Conservation (phyloP, 2,113 vertebrate species). For the Notarius lentiginosus region DNA sequence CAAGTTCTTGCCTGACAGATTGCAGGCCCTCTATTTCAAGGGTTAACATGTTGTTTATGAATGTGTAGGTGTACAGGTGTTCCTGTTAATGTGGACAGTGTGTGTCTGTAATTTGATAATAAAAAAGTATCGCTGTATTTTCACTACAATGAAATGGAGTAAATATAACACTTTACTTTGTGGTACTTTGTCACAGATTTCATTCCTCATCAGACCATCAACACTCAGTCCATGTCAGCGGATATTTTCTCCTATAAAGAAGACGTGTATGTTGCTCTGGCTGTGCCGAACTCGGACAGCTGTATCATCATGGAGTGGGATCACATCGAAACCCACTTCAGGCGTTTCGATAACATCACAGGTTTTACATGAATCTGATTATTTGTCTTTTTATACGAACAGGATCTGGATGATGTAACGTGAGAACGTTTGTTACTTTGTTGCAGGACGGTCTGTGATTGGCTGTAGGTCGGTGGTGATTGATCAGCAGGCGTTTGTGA, state of each 20-base stretch:
- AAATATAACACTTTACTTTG: not conserved
- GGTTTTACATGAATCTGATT: slow-evolving; percentile 67
- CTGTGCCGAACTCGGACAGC: slow-evolving; percentile 92
- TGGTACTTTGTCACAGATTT: slow-evolving; percentile 79
- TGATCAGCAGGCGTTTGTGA: slow-evolving; percentile 88
- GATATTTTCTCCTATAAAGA: slow-evolving; percentile 94
- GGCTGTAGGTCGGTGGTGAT: slow-evolving; percentile 93
- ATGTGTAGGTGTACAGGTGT: not conserved
- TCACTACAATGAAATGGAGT: no score
- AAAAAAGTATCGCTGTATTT: not conserved
- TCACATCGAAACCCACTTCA: slow-evolving; percentile 96
- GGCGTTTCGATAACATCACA: slow-evolving; percentile 96
- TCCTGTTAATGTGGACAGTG: not conserved
- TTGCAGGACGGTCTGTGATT: slow-evolving; percentile 91
- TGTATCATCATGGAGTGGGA: slow-evolving; percentile 98
- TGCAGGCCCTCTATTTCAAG: not conserved
- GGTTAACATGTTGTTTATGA: not conserved
- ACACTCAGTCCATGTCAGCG: slow-evolving; percentile 90
- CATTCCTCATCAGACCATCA: slow-evolving; percentile 89
- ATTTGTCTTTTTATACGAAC: not conserved
- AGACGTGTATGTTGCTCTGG: slow-evolving; percentile 91
- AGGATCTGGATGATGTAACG: not conserved
- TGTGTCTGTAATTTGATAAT: not conserved
- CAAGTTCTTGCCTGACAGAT: not conserved
- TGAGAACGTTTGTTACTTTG: not conserved